Evolutionary conservation across 2,797 vertebrate genomes (phyloP).

Genomic region (Nothura maculosa): DNA sequence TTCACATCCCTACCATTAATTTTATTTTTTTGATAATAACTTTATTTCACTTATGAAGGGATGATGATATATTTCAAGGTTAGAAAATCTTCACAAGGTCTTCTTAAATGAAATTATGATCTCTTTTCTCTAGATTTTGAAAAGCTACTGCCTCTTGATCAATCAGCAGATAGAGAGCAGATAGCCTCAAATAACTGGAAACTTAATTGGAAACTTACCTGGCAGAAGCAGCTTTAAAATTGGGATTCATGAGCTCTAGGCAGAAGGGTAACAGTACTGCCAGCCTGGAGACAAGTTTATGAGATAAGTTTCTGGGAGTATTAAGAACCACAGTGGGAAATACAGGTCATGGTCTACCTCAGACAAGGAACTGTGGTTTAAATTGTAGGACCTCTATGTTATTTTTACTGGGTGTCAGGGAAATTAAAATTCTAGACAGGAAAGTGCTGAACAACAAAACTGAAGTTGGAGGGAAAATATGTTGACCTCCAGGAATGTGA

Average conservation of each 20-base stretch:
- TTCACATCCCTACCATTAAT: background rate
- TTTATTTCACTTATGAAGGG: background rate
- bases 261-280: fast-evolving
- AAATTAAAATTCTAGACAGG: background rate
- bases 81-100: background rate
- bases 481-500: background rate
- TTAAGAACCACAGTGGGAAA: background rate
- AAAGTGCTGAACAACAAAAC: background rate
- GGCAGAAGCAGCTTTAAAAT: background rate
- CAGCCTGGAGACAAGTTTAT: background rate
- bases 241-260: background rate
- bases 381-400: no score
- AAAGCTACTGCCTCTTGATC: background rate
- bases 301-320: background rate
- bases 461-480: background rate
- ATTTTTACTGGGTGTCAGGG: no score
- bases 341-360: background rate
- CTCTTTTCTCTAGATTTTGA: background rate
- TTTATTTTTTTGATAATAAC: background rate
- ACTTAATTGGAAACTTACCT: background rate
- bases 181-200: background rate
- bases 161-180: background rate
- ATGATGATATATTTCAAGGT: background rate
- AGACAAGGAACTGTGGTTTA: background rate
- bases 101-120: background rate